These are phyloP conservation scores for Cephus rjabovi DNA, from an alignment of 2,888 invertebrate genomes.

Conservation along the genomic window DNA sequence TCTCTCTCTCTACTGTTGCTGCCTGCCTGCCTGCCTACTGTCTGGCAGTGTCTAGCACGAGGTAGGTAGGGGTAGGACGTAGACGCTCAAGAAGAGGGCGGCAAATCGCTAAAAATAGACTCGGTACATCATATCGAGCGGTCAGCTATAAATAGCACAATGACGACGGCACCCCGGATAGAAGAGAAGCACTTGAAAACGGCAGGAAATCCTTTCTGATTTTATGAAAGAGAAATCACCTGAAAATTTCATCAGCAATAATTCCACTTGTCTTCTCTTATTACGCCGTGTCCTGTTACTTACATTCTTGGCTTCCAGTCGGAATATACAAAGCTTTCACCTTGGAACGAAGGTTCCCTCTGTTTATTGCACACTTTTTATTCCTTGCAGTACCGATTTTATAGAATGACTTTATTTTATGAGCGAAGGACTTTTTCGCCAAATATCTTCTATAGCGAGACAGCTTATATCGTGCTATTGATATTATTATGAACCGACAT, in stretches of 20 bases:
- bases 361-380: not conserved
- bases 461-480: not conserved
- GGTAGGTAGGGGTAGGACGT: constrained; percentile 22
- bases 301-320: not conserved
- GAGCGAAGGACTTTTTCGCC: not conserved
- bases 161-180: constrained; percentile 22
- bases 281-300: not conserved
- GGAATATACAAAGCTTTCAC: not conserved
- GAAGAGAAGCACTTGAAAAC: constrained; percentile 5
- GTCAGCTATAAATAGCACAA: constrained; percentile 56
- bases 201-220: not conserved
- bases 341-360: not conserved
- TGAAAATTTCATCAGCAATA: not conserved
- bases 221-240: constrained; percentile 4
- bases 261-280: not conserved
- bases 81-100: constrained; percentile 40
- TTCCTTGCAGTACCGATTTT: not conserved
- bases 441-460: not conserved
- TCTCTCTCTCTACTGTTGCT: not conserved
- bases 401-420: not conserved
- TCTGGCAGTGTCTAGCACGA: constrained; percentile 4
- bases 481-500: not conserved
- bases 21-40: not conserved
- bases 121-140: constrained; percentile 62
- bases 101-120: constrained; percentile 59